phyloP scores from a whole-genome alignment of 2,113 vertebrate species.

The Marmota flaviventris region DNA sequence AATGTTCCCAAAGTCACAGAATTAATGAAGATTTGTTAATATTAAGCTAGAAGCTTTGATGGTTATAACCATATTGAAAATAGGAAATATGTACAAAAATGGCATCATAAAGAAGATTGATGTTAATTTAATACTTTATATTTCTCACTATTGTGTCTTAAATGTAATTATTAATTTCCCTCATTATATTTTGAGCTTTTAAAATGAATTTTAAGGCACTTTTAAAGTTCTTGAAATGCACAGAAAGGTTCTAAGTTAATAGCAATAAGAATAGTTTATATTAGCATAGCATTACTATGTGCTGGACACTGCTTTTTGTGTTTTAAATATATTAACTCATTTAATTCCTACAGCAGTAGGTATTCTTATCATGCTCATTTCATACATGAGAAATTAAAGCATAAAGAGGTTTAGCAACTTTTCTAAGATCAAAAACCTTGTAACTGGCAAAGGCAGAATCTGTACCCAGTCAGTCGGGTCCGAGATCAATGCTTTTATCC shows the following conservation, averaged over 20 bases:
- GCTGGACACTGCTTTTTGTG: not conserved
- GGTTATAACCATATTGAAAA: not conserved
- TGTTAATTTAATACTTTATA: not conserved
- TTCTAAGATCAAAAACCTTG: not conserved
- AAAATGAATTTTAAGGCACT: not conserved
- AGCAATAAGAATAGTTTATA: not conserved
- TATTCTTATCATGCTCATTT: not conserved
- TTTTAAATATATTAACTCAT: not conserved
- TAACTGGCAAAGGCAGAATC: not conserved
- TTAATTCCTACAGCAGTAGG: not conserved
- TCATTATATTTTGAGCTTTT: not conserved
- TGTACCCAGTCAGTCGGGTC: not conserved
- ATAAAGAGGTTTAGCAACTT: not conserved
- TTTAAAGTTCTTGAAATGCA: not conserved
- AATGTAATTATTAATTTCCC: not conserved
- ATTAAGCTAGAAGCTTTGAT: not conserved
- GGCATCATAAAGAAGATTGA: not conserved
- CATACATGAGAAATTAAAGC: not conserved
- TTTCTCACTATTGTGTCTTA: not conserved
- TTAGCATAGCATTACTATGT: not conserved
- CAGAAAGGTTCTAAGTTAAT: not conserved
- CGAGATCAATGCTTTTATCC: not conserved
- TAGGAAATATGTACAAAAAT: not conserved
- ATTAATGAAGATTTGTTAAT: not conserved
- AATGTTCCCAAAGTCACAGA: not conserved